These are phyloP conservation scores for Trissolcus basalis DNA, from an alignment of 1,140 invertebrate genomes.

Conservation along the genomic window DNA sequence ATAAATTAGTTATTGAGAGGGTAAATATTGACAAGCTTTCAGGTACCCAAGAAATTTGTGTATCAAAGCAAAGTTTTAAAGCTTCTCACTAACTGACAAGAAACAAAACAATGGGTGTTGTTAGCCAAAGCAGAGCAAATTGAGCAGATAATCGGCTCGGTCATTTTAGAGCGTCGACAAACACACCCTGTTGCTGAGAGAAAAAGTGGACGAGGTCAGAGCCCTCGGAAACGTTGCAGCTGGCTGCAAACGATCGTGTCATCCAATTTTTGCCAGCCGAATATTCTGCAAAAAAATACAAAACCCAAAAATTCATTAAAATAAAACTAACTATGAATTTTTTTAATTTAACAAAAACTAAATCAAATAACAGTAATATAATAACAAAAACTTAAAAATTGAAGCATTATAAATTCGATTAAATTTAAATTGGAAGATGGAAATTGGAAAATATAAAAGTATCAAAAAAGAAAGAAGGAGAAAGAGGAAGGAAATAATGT, in stretches of 20 bases:
- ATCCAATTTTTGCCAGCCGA: constrained; percentile 29
- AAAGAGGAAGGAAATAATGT: no score
- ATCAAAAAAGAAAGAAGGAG: no score
- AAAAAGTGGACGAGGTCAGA: constrained; percentile 47
- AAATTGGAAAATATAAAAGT: no score
- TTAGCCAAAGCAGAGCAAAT: constrained; percentile 35
- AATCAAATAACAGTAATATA: no score
- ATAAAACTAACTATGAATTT: not conserved
- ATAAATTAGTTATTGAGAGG: no score
- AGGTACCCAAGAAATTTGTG: no score
- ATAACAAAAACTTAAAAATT: no score
- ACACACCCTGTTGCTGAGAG: constrained; percentile 47
- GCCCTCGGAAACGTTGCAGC: constrained; percentile 36
- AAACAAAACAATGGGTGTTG: constrained; percentile 31
- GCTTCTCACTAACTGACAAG: constrained; percentile 4
- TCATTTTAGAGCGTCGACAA: constrained; percentile 41
- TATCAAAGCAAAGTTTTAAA: not conserved
- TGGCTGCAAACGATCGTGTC: constrained; percentile 20
- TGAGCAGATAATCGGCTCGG: constrained; percentile 50
- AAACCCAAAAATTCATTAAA: not conserved
- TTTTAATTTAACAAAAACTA: no score
- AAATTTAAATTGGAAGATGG: no score
- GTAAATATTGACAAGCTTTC: no score
- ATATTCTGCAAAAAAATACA: constrained; percentile 16
- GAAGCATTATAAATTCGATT: not conserved